phyloP scores from a whole-genome alignment of 2,113 vertebrate species.

The Centropristis striata region DNA sequence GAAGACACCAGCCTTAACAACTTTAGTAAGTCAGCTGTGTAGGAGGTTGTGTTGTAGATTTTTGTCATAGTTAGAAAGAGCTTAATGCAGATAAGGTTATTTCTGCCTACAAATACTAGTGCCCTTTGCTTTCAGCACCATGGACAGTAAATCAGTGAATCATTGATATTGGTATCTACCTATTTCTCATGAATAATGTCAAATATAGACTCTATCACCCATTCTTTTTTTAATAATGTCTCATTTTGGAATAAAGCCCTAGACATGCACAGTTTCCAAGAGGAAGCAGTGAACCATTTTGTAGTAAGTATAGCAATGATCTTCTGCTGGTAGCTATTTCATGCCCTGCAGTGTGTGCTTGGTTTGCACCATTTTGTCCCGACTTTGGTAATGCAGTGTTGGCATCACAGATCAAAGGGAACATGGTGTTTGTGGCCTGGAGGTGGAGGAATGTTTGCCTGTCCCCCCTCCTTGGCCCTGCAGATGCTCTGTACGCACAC shows the following conservation, averaged over 20 bases:
- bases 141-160: constrained; percentile 23
- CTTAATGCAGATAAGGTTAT: neutral
- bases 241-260: constrained; percentile 9
- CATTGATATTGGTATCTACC: constrained; percentile 25
- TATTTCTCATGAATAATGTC: constrained; percentile 28
- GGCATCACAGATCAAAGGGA: constrained; percentile 64
- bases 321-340: neutral
- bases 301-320: neutral
- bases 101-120: neutral
- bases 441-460: constrained; percentile 23
- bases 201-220: constrained; percentile 7
- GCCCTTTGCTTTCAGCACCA: constrained; percentile 24
- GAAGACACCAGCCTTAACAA: neutral
- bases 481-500: constrained; percentile 14
- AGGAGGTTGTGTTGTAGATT: neutral
- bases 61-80: neutral
- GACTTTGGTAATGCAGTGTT: constrained; percentile 33
- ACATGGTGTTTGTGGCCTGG: constrained; percentile 17
- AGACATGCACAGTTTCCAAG: neutral
- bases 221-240: constrained; percentile 4
- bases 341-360: constrained; percentile 15
- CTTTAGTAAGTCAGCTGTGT: neutral
- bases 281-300: neutral
- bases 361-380: constrained; percentile 31
- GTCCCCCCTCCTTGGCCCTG: constrained; percentile 1